Evolutionary conservation across 1,140 invertebrate species (phyloP).

Genomic region (Sinella curviseta): DNA sequence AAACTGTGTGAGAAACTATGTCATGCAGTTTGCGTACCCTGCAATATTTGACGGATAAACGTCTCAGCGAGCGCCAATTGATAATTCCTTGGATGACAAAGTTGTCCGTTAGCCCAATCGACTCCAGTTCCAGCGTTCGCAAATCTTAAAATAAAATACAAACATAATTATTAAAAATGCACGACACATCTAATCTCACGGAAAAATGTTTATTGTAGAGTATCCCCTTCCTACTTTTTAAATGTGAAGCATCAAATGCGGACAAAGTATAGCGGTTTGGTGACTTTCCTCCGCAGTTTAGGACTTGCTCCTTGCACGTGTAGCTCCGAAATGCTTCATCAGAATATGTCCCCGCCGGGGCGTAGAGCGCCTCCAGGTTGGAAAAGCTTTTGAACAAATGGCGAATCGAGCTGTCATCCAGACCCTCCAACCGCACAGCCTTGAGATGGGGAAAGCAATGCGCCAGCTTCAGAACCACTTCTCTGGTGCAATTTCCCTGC

Average conservation of each 20-base stretch:
- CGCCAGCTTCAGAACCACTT: not conserved
- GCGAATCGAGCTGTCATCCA: conserved; percentile 7
- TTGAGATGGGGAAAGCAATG: conserved; percentile 19
- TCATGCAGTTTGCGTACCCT: not conserved
- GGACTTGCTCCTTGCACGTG: not conserved
- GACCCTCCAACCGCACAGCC: not conserved
- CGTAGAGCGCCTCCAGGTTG: conserved; percentile 5
- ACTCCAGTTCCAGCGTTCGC: not conserved
- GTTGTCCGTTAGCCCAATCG: not conserved
- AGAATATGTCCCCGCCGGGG: not conserved
- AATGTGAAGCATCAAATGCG: conserved; percentile 7
- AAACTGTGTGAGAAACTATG: not conserved
- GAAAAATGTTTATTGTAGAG: not conserved
- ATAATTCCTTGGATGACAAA: conserved; percentile 6
- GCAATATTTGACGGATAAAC: not conserved
- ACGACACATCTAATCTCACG: no score
- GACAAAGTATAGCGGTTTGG: not conserved
- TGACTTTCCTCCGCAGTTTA: not conserved
- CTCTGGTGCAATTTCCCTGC: conserved; percentile 10
- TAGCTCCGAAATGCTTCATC: conserved; percentile 3
- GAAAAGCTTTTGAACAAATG: conserved; percentile 8
- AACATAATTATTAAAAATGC: not conserved
- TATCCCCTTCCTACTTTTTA: not conserved
- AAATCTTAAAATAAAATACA: not conserved
- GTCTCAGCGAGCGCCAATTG: not conserved